A percentile compares a stretch with the other conserved stretches of the same genome.
Conservation (phyloP, 2,888 invertebrate genomes). For the Odiellus spinosus region DNA sequence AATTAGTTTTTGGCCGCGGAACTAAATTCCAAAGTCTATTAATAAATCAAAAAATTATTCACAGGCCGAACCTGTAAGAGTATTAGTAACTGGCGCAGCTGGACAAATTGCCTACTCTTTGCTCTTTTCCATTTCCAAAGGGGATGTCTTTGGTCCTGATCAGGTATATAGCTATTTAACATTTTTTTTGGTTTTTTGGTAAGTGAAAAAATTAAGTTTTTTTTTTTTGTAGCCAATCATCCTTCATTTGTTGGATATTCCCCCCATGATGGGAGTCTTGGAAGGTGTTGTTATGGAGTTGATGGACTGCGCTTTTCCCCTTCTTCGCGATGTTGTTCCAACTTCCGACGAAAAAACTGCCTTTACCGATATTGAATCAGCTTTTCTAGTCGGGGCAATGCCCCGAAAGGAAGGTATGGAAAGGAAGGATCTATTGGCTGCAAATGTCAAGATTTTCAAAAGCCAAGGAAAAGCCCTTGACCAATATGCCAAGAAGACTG, state of each 20-base stretch:
- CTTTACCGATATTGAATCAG: conserved; percentile 90
- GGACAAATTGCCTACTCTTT: conserved; percentile 98
- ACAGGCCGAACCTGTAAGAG: conserved; percentile 50
- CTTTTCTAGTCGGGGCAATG: conserved; percentile 95
- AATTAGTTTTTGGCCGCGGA: too few relatives aligned
- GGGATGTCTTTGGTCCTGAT: conserved; percentile 79
- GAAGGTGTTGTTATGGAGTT: conserved; percentile 96
- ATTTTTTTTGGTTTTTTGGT: not conserved
- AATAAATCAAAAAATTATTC: not conserved
- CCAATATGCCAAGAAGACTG: conserved; percentile 71
- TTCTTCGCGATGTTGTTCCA: conserved; percentile 61
- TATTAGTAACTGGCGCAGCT: conserved; percentile 94
- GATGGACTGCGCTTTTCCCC: conserved; percentile 81
- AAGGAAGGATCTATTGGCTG: conserved; percentile 87
- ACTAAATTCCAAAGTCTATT: too few relatives aligned
- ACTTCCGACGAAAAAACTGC: conserved; percentile 76
- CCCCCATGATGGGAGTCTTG: conserved; percentile 89
- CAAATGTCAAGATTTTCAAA: conserved; percentile 97
- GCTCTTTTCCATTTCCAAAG: conserved; percentile 82
- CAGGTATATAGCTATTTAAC: conserved; percentile 36
- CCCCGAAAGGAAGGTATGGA: conserved; percentile 97
- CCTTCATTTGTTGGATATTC: conserved; percentile 83
- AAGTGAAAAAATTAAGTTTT: not conserved
- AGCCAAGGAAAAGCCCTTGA: conserved; percentile 88
- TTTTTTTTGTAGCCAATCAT: conserved; percentile 43